phyloP scores from a whole-genome alignment of 2,797 vertebrate genomes.

The Psittacula derbiana region DNA sequence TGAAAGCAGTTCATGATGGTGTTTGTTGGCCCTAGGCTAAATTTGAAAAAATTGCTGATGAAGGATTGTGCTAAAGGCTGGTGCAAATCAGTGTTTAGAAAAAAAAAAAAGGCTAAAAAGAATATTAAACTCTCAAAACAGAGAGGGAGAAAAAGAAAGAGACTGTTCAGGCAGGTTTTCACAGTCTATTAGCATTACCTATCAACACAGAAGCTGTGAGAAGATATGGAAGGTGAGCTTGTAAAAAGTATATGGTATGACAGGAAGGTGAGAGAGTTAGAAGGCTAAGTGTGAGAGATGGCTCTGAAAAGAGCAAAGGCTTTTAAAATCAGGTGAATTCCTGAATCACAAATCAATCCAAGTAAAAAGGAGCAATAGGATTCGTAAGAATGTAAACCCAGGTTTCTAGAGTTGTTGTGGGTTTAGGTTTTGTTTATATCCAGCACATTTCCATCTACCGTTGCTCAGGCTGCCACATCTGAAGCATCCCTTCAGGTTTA shows the following conservation, averaged over 20 bases:
- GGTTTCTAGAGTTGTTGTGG: neutral
- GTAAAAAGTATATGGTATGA: neutral
- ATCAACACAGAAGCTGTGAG: neutral
- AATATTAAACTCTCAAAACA: neutral
- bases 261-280: neutral
- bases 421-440: neutral
- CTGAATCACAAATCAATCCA: neutral
- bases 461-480: neutral
- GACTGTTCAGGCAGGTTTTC: neutral
- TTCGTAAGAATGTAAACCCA: neutral
- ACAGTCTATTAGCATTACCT: neutral
- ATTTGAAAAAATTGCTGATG: neutral
- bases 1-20: neutral
- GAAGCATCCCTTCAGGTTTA: neutral
- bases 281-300: neutral
- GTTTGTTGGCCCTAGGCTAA: neutral
- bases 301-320: neutral
- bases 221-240: neutral
- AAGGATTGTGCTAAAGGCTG: neutral
- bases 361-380: neutral
- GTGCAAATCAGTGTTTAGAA: neutral
- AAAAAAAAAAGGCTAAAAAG: neutral
- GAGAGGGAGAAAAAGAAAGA: neutral
- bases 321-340: neutral
- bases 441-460: rapidly evolving